Evolutionary conservation across 2,113 vertebrate genomes (phyloP).

Genomic region (Phyllostomus discolor): DNA sequence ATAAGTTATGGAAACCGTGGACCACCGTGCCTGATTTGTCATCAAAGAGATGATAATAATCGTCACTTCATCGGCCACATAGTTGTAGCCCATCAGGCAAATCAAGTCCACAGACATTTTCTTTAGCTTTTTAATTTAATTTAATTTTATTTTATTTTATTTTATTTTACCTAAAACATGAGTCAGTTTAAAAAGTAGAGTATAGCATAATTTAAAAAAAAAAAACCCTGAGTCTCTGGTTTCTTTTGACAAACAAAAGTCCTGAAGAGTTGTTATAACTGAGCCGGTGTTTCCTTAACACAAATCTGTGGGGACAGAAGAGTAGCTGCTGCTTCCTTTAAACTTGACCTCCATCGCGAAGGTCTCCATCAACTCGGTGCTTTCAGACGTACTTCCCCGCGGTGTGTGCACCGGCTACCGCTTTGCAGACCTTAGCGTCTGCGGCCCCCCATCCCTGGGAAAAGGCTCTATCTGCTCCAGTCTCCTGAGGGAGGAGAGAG

Average conservation of each 20-base stretch:
- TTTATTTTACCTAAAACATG: not conserved
- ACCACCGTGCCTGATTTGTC: not conserved
- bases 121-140: not conserved
- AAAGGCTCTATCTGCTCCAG: not conserved
- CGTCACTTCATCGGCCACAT: not conserved
- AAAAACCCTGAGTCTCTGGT: not conserved
- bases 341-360: conserved; percentile 46
- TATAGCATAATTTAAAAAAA: conserved; percentile 1
- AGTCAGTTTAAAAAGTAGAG: conserved; percentile 8
- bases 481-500: not conserved
- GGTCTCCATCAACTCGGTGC: not conserved
- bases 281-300: conserved; percentile 5
- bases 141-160: not conserved
- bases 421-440: not conserved
- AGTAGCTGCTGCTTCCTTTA: conserved; percentile 40
- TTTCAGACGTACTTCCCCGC: not conserved
- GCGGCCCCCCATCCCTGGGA: not conserved
- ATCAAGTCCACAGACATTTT: conserved; percentile 18
- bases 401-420: not conserved
- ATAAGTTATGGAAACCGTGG: not conserved
- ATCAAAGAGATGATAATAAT: conserved; percentile 12
- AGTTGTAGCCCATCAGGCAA: not conserved
- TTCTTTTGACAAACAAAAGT: conserved; percentile 20
- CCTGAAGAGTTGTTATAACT: not conserved
- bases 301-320: not conserved